Evolutionary conservation across 2,113 vertebrate species (phyloP), one percentile per base, ranked within the genome.

Genomic region (Camarhynchus parvulus): DNA sequence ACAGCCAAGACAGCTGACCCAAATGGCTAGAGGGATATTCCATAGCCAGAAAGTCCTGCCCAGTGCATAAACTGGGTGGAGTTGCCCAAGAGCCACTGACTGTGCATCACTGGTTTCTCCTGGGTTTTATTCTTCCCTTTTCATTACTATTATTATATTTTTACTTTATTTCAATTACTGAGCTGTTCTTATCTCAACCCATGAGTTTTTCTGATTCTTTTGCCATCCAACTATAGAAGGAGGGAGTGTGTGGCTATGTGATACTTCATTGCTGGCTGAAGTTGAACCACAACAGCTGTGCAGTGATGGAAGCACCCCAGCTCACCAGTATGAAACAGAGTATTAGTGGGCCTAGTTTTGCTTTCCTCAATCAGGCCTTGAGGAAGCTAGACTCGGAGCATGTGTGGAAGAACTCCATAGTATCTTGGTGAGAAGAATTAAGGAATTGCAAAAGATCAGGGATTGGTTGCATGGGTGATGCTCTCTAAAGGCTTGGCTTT

Each of bases 191-290:
- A 23, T 5, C n/a, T 61, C 11, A 56, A 8, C 31, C 15, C 8
- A 1, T 33, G 35, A 9, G 35, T 23, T 49, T 31, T 49, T 49
- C 35, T 33, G 14, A 14, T 33, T 33, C 21, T 9, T 3, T 37
- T 69, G 10, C 35, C 35, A 28, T 31, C 9, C 35, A 11, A 2
- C 2, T 0, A 5, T 3, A 6, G 41, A 46, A n/a, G 37, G 33
- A 61, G 33, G 25, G 61, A 19, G 8, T 4, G 55, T 18, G 41
- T 49, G 21, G 3, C 20, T 35, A 0, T 5, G n/a, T 6, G 30
- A 47, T 15, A n/a, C 41, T 47, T 23, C 4, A 0, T 49, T 62
- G 17, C 55, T 77, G 55, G 22, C 35, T 62, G 55, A 31, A 21
- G 18, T 62, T 69, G 23, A 83, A 63, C 14, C 49, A 20, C 47